Conservation (phyloP, 2,113 vertebrate species). For the Lipotes vexillifer region DNA sequence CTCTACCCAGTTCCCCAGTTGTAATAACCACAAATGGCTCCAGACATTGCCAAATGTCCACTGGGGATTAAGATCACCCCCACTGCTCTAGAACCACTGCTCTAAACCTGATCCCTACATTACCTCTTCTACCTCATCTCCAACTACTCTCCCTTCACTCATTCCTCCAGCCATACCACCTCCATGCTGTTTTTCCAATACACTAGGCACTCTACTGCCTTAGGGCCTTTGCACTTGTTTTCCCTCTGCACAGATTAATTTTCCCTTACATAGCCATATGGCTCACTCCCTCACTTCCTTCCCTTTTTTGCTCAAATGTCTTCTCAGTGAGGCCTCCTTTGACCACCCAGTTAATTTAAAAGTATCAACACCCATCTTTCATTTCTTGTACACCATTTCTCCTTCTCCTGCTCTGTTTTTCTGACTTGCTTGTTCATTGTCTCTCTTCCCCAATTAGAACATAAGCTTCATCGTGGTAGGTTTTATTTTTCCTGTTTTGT, state of each 20-base stretch:
- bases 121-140: background rate
- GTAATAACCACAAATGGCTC: background rate
- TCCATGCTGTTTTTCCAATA: background rate
- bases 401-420: background rate
- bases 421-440: background rate
- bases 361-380: background rate
- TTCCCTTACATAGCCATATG: background rate
- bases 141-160: background rate
- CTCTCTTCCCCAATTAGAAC: background rate
- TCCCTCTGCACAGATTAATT: background rate
- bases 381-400: background rate
- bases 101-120: background rate
- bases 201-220: background rate
- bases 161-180: background rate
- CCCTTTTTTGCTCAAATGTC: background rate
- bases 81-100: background rate
- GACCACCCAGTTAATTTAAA: background rate
- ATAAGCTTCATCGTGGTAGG: background rate
- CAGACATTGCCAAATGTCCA: background rate
- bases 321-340: background rate
- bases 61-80: background rate
- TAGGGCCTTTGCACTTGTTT: background rate
- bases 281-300: background rate
- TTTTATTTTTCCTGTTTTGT: constrained; percentile 31
- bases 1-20: background rate